Percentiles rank a stretch among this genome's conserved stretches.
phyloP scores from a whole-genome alignment of 2,113 vertebrate species.

The Typhlomys cinereus region DNA sequence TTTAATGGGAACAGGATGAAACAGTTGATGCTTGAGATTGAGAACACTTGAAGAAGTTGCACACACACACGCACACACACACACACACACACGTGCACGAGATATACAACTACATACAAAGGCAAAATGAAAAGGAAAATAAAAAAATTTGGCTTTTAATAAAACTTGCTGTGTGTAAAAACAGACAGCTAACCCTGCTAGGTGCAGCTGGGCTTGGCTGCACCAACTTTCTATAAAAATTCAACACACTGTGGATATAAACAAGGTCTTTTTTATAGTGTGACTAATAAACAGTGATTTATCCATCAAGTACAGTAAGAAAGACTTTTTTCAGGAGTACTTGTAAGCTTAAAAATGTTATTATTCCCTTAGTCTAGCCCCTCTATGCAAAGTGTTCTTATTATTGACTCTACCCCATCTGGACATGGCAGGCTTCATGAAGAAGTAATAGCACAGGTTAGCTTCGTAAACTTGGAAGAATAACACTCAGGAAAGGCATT shows the following conservation, averaged over 20 bases:
- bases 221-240: neutral
- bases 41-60: too few relatives aligned
- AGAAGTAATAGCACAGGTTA: neutral
- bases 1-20: neutral
- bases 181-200: neutral
- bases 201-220: neutral
- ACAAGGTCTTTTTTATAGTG: neutral
- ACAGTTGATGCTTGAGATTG: neutral
- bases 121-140: neutral
- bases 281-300: neutral
- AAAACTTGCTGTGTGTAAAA: neutral
- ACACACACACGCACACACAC: too few relatives aligned
- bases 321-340: neutral
- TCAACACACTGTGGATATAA: neutral
- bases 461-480: neutral
- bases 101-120: neutral
- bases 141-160: neutral
- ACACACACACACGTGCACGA: too few relatives aligned
- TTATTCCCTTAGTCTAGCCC: neutral
- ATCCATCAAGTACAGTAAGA: neutral
- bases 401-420: neutral
- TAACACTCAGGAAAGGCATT: conserved; percentile 40
- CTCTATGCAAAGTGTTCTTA: neutral
- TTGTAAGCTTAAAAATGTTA: neutral
- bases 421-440: neutral